These are phyloP conservation scores for Pentamera pediparva DNA, from an alignment of 53 echinoderm and acorn worm genomes.

Conservation along the genomic window DNA sequence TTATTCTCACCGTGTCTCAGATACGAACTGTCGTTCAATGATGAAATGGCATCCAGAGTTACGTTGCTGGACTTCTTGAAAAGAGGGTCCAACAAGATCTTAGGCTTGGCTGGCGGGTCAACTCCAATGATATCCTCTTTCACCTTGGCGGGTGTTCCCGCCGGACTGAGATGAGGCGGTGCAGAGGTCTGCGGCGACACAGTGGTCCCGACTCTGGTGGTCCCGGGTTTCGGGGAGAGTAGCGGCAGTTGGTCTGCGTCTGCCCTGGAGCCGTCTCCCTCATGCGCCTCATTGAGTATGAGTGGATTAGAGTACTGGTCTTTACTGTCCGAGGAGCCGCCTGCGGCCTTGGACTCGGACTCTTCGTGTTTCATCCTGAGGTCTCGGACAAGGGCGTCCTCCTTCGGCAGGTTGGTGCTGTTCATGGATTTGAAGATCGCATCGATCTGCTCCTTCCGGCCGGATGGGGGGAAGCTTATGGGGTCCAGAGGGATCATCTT, in stretches of 20 bases:
- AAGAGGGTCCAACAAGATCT: not conserved
- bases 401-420: not conserved
- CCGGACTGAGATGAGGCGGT: slow-evolving; percentile 80
- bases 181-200: slow-evolving; percentile 71
- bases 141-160: slow-evolving; percentile 66
- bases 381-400: not conserved
- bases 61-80: not conserved
- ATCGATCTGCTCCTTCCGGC: slow-evolving; percentile 47
- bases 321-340: not conserved
- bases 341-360: slow-evolving; percentile 8
- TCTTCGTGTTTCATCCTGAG: not conserved
- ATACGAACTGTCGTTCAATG: slow-evolving; percentile 15
- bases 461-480: slow-evolving; percentile 53
- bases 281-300: slow-evolving; percentile 9
- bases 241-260: slow-evolving; percentile 68
- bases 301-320: slow-evolving; percentile 31
- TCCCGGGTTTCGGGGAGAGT: slow-evolving; percentile 69
- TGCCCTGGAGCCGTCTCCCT: slow-evolving; percentile 15
- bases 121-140: not conserved
- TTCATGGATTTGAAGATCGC: slow-evolving; percentile 29
- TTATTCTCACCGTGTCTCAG: slow-evolving; percentile 20
- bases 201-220: slow-evolving; percentile 57
- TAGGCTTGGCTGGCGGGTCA: slow-evolving; percentile 4
- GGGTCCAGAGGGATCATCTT: slow-evolving; percentile 67
- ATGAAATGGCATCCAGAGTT: not conserved